Conservation (phyloP, 2,888 invertebrate genomes). For the Idaea dimidiata region DNA sequence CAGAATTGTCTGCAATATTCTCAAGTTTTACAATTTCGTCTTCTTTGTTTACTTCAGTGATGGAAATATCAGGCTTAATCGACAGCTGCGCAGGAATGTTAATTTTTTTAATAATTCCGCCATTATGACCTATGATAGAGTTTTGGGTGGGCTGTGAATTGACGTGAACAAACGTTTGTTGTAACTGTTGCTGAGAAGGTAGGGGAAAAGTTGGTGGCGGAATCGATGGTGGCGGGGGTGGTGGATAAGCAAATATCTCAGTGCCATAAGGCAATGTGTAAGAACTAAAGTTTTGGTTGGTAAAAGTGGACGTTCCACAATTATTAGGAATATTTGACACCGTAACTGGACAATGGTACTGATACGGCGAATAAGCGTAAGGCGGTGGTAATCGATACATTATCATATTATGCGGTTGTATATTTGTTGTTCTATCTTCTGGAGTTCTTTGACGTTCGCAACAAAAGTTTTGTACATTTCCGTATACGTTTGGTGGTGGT, state of each 20-base stretch:
- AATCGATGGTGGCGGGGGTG: slow-evolving; percentile 14
- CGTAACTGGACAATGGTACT: neutral
- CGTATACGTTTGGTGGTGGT: neutral
- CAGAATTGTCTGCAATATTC: neutral
- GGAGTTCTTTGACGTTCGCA: neutral
- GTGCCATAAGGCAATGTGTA: neutral
- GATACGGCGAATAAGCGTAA: neutral
- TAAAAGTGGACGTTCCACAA: neutral
- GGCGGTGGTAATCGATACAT: slow-evolving; percentile 3
- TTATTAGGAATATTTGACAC: neutral
- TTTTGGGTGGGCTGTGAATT: slow-evolving; percentile 5
- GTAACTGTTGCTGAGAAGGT: neutral
- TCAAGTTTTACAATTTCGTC: slow-evolving; percentile 4
- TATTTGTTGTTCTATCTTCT: neutral
- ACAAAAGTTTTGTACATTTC: neutral
- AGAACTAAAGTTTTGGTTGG: neutral
- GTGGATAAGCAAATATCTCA: neutral
- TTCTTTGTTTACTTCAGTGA: neutral
- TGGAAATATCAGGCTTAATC: neutral
- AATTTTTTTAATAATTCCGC: slow-evolving; percentile 31
- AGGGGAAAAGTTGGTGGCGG: slow-evolving; percentile 9
- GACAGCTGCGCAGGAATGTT: slow-evolving; percentile 15
- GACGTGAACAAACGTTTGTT: slow-evolving; percentile 3
- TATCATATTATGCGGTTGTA: neutral
- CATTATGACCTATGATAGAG: slow-evolving; percentile 30